Base-by-base conservation (phyloP, 2,113 vertebrate species). In the Reinhardtius hippoglossoides region DNA sequence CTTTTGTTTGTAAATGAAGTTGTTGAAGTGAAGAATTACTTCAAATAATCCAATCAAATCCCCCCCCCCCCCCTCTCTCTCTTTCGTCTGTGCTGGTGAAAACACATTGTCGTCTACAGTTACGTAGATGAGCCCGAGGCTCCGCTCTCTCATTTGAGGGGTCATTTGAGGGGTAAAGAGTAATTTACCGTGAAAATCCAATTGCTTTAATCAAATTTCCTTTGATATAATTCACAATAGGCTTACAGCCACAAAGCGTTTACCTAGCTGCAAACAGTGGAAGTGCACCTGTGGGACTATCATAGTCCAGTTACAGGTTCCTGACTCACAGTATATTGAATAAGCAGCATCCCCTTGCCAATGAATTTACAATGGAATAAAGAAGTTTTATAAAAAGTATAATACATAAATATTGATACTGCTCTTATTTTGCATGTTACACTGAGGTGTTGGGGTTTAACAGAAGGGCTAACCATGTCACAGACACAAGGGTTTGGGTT, bases 121-220 rank as follows among this genome's bases (percentile, higher is more conserved):
- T 86, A 81, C 78, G 88, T 83, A 67, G 77, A 78, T 70, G 66
- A 72, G 79, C 77, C 80, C 27, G 65, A 77, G 76, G 83, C 80
- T 85, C 56, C 46, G 60, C 86, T 88, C 71, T 56, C 84, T 91
- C 71, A 63, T 68, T 72, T 59, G 74, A 69, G 75, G 85, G 91
- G 90, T 93, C 88, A 90, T 91, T 85, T 76, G 66, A 82, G 88
- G 90, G 90, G 73, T 87, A 93, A 93, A 88, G 80, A 86, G 85
- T 91, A 89, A 92, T 89, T 93, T 92, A 84, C 82, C 88, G 87
- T 92, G 86, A 89, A 92, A 93, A 93, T 90, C 80, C 82, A 90
- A 91, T 90, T 85, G 76, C 83, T 87, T 83, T 89, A 70, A 87
- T 92, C 87, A 87, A 83, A 88, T 93, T 91, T 84, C 76, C 84